These are phyloP conservation scores for Muscina levida DNA, from an alignment of 2,888 invertebrate species.

Conservation along the genomic window DNA sequence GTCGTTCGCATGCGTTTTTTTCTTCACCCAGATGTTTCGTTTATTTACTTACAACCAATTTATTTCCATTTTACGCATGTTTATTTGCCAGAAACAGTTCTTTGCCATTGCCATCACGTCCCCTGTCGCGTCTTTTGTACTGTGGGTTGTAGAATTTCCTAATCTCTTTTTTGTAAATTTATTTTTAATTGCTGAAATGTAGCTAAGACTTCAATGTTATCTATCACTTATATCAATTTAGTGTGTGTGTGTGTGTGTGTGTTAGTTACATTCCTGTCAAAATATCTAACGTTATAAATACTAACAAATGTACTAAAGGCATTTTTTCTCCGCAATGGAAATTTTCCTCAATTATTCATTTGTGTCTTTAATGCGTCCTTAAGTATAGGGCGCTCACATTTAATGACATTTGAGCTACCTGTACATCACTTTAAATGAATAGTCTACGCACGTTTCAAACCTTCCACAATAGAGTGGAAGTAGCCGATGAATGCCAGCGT, in stretches of 20 bases:
- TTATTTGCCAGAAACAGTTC: slow-evolving; percentile 25
- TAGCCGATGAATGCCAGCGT: no score
- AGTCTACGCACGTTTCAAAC: slow-evolving; percentile 49
- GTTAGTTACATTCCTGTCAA: slow-evolving; percentile 7
- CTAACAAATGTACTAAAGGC: no score
- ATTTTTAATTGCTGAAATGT: slow-evolving; percentile 9
- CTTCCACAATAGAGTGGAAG: no score
- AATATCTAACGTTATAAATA: no score
- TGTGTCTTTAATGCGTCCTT: no score
- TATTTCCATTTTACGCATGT: slow-evolving; percentile 15
- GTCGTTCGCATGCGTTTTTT: slow-evolving; percentile 6
- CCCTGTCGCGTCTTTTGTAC: no score
- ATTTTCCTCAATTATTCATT: no score
- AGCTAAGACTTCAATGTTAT: slow-evolving; percentile 56
- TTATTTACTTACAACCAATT: no score
- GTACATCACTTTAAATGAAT: slow-evolving; percentile 22
- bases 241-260: slow-evolving; percentile 33
- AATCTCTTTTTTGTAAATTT: slow-evolving; percentile 30
- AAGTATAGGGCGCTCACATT: no score
- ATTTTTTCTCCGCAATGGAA: no score
- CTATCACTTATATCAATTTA: slow-evolving; percentile 23
- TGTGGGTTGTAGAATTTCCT: slow-evolving; percentile 33
- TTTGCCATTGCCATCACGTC: slow-evolving; percentile 41
- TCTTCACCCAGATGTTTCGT: not conserved
- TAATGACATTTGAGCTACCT: no score